Conservation (phyloP, 2,888 invertebrate genomes). For the Cabera pusaria region DNA sequence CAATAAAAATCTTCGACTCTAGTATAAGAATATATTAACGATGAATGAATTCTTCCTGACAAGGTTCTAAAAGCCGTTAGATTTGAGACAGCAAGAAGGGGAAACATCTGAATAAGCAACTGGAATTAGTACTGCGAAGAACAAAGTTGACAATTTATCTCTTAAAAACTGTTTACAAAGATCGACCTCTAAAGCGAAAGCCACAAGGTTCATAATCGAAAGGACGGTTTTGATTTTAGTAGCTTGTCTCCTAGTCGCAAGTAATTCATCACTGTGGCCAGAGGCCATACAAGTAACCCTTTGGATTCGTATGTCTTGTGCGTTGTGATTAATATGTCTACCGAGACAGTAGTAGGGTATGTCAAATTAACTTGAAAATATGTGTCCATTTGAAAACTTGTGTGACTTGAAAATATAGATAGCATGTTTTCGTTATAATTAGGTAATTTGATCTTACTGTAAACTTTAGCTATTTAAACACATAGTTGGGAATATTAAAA, state of each 20-base stretch:
- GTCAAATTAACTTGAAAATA: background rate
- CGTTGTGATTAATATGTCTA: slow-evolving; percentile 42
- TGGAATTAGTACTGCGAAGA: slow-evolving; percentile 50
- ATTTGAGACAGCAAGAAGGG: slow-evolving; percentile 30
- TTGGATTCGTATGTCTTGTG: slow-evolving; percentile 32
- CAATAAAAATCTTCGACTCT: background rate
- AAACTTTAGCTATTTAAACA: too few species aligned
- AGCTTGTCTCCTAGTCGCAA: slow-evolving; percentile 11
- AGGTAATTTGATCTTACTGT: too few species aligned
- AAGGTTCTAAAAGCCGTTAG: background rate
- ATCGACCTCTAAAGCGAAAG: background rate
- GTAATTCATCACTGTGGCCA: slow-evolving; percentile 37
- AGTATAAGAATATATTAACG: too few species aligned
- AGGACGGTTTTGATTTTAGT: slow-evolving; percentile 2
- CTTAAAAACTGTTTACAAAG: too few species aligned
- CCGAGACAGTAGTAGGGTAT: slow-evolving; percentile 10
- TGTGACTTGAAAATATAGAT: too few species aligned
- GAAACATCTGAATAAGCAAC: slow-evolving; percentile 65
- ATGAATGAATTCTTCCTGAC: too few species aligned
- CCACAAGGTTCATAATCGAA: slow-evolving; percentile 15
- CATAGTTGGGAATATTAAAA: too few species aligned
- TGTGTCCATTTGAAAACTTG: too few species aligned
- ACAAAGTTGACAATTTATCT: slow-evolving; percentile 28
- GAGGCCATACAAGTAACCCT: slow-evolving; percentile 41
- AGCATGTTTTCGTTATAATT: too few species aligned